Base-by-base conservation (phyloP, 2,113 vertebrate species). In the Pogona vitticeps region DNA sequence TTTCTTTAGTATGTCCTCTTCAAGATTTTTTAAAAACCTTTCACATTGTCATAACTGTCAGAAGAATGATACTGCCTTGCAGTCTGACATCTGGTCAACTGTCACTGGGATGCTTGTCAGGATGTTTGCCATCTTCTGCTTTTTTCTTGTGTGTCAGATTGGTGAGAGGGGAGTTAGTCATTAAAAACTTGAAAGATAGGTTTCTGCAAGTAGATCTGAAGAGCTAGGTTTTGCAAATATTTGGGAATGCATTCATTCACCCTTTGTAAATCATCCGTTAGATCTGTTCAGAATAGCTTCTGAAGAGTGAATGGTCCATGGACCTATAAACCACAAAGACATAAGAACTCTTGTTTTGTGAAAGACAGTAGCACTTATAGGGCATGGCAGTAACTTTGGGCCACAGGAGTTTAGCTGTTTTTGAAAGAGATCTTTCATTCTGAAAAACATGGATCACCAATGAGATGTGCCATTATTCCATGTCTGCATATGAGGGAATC, bases 21-120 rank as follows among this genome's bases (percentile, higher is more conserved):
- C n/a, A n/a, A 88, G 87, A 88, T 75, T 94, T 90, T 93, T 90
- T 91, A 36, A 18, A 42, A 68, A n/a, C 81, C 76, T 17, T 92
- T 88, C 85, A 80, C 75, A 65, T 90, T 42, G 88, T 59, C 92
- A 89, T 91, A 63, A 81, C 73, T 93, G 91, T 61, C 80, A 90
- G 87, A 86, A 88, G 90, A 63, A 6, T 63, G 61, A 63, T 63
- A 3, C 20, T 21, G 61, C 61, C 61, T 63, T 23, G 23, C 18
- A 63, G 20, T 56, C 63, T 85, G 20, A 77, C 59, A 28, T 33
- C 12, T 1, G 15, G 21, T 77, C n/a, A 68, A 59, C 40, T 26
- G 52, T 85, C 73, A 68, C n/a, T 36, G 23, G 40, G 77, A 68
- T 61, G 33, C 56, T 52, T 67, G 58, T 72, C 72, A 73, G 18